Evolutionary conservation across 2,888 invertebrate species (phyloP).

Genomic region (Achlya flavicornis): DNA sequence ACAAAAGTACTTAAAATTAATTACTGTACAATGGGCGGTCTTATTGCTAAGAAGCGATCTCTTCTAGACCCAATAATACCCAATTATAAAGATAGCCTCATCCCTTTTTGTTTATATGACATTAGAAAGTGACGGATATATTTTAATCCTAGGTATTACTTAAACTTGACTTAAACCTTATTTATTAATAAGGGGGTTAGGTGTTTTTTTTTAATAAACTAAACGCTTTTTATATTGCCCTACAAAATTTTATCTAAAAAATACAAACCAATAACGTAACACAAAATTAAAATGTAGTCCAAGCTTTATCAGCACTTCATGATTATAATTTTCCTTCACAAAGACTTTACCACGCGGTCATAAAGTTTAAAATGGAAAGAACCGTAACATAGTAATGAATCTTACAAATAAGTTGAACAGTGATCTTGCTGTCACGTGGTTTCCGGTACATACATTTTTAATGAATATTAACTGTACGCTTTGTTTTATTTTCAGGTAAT

Average conservation of each 20-base stretch:
- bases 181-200: no score
- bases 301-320: background rate
- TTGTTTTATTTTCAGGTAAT: conserved; percentile 11
- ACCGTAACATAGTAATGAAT: background rate
- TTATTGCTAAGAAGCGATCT: no score
- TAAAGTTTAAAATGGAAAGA: conserved; percentile 6
- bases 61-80: no score
- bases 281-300: background rate
- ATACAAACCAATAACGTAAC: background rate
- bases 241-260: background rate
- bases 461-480: conserved; percentile 11
- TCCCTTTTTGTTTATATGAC: no score
- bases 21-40: no score
- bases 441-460: conserved; percentile 8
- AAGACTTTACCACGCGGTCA: background rate
- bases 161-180: no score
- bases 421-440: background rate
- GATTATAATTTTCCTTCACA: background rate
- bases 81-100: no score
- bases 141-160: no score
- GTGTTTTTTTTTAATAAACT: no score
- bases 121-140: no score
- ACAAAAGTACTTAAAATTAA: no score
- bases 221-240: background rate
- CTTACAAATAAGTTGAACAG: conserved; percentile 7